Base-by-base conservation (phyloP, 2,888 invertebrate genomes). In the Steinernema scapterisci region DNA sequence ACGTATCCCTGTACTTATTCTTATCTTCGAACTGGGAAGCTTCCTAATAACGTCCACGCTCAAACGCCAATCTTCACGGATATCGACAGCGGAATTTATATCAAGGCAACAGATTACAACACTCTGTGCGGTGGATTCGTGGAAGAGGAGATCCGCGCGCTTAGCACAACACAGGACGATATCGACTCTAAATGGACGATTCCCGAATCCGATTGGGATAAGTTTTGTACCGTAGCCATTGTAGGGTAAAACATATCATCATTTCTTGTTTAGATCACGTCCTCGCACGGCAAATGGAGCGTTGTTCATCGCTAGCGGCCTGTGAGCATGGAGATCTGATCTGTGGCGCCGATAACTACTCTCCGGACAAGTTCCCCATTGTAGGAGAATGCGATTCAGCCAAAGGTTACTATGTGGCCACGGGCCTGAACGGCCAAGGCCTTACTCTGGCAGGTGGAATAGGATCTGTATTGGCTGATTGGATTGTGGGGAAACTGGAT, bases 401-500 rank as follows among this genome's bases (percentile, higher is more conserved):
- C 83, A 91, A 91, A 82, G 94, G 94, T 86, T 95, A 95, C 88
- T 92, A 92, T 88, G 92, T 97, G 51, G 95, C 96, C 0, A 94
- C 95, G 48, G 97, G 97, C 1, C 94, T 96, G 93, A 95, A 95
- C 90, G 95, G 95, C 0, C 93, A 94, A 43, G 97, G 97, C n/a
- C 93, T 96, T 70, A 93, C 94, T 0, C 93, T 95, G 9, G 95
- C 95, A 0, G 96, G 95, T 0, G 97, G 97, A 3, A 93, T 96
- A n/a, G 97, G 96, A 0, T 91, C 93, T 84, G 92, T 94, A 0
- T 92, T 95, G 0, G 85, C 89, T 0, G 94, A 96, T 88, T 92
- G 94, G 87, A 94, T 97, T 56, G 91, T 93, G 0, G 92, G 93
- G 78, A 94, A 94, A 0, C 56, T 73, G 3, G 56, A 71, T 0